A percentile compares a stretch with the other conserved stretches of the same genome.
Evolutionary conservation across 2,113 vertebrate species (phyloP).

Genomic region (Megaceryle torquata): DNA sequence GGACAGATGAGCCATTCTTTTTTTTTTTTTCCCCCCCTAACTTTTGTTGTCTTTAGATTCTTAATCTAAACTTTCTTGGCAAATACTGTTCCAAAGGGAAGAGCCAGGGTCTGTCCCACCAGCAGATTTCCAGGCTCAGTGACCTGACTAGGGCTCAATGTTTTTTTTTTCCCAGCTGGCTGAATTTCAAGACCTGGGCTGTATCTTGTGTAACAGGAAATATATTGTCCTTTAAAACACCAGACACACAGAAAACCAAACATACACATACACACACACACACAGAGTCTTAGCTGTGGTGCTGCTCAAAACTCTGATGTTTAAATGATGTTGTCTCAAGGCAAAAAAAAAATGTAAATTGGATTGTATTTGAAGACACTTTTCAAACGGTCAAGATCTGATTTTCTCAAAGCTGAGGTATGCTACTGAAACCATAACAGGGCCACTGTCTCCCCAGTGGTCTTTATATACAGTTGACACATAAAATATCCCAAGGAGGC

Average conservation of each 20-base stretch:
- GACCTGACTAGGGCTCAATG: not conserved
- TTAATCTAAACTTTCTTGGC: not conserved
- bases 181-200: not conserved
- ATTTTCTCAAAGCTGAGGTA: not conserved
- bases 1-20: not conserved
- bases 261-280: not conserved
- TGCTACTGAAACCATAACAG: not conserved
- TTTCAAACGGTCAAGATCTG: not conserved
- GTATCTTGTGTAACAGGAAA: slow-evolving; percentile 34
- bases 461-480: not conserved
- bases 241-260: not conserved
- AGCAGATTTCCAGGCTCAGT: not conserved
- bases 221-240: not conserved
- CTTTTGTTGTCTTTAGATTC: not conserved
- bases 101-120: not conserved
- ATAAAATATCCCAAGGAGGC: not conserved
- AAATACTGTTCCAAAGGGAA: not conserved
- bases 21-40: not conserved
- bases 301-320: not conserved
- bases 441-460: not conserved
- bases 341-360: not conserved
- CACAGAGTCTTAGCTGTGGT: not conserved
- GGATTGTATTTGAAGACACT: not conserved
- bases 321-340: not conserved
- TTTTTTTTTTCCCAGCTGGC: not conserved